phyloP scores from a whole-genome alignment of 2,888 invertebrate species.

The Sarcophaga rosellei region DNA sequence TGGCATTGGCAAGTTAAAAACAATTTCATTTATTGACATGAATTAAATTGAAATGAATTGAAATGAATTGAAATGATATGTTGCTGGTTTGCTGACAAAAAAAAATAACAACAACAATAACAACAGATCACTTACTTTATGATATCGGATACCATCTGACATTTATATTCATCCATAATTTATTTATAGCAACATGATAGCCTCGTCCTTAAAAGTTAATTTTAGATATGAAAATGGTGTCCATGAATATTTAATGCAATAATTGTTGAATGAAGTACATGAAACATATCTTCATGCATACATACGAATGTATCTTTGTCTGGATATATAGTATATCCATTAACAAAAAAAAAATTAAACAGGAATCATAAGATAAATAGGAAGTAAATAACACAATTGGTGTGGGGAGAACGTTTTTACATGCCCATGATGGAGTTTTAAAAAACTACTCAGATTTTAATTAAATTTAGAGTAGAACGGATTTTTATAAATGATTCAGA shows the following conservation, averaged over 20 bases:
- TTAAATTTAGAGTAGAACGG: not conserved
- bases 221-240: slow-evolving; percentile 55
- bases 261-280: not conserved
- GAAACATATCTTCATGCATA: not conserved
- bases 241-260: slow-evolving; percentile 51
- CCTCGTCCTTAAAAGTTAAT: slow-evolving; percentile 58
- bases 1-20: not conserved
- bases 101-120: not conserved
- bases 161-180: slow-evolving; percentile 37
- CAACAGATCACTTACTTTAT: slow-evolving; percentile 23
- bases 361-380: not conserved
- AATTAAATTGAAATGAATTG: slow-evolving; percentile 27
- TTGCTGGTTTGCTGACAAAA: not conserved
- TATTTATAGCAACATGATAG: slow-evolving; percentile 47
- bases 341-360: not conserved
- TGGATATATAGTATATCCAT: not conserved
- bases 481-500: not conserved
- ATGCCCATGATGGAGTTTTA: not conserved
- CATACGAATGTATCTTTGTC: not conserved
- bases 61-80: slow-evolving; percentile 34
- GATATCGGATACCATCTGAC: slow-evolving; percentile 41
- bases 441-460: not conserved
- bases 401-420: not conserved
- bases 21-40: not conserved
- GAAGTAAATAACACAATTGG: not conserved